Percentiles rank a stretch among this genome's conserved stretches.
Evolutionary conservation across 2,888 invertebrate genomes (phyloP).

Genomic region (Drosophila phalerata): DNA sequence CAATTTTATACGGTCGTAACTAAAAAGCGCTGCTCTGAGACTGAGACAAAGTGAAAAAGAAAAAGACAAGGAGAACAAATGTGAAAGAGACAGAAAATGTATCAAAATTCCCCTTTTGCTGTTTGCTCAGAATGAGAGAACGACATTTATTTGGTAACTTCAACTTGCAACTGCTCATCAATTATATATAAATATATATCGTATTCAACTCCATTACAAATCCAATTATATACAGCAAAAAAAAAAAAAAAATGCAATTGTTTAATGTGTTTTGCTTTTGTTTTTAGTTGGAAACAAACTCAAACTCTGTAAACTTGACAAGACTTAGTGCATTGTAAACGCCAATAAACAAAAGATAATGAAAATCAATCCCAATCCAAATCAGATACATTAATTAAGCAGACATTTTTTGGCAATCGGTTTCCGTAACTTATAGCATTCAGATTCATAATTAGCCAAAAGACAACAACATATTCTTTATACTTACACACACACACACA

Average conservation of each 20-base stretch:
- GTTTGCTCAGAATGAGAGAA: conserved; percentile 38
- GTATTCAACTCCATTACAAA: conserved; percentile 7
- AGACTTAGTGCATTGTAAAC: conserved; percentile 59
- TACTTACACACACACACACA: not conserved
- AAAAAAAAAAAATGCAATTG: not conserved
- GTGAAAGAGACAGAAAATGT: not conserved
- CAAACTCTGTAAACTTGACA: conserved; percentile 46
- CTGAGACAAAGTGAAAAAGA: conserved; percentile 39
- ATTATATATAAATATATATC: conserved; percentile 2
- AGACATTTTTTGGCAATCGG: conserved; percentile 16
- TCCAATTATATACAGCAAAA: not conserved
- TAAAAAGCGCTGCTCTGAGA: conserved; percentile 57
- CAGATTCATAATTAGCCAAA: conserved; percentile 12
- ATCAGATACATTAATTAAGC: conserved; percentile 1
- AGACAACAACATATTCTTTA: conserved; percentile 8
- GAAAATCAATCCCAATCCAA: conserved; percentile 13
- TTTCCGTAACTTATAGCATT: conserved; percentile 13
- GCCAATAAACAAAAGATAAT: conserved; percentile 22
- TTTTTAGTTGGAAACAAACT: conserved; percentile 30
- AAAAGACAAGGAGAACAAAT: conserved; percentile 12
- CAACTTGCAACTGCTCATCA: conserved; percentile 7
- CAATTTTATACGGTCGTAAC: conserved; percentile 44
- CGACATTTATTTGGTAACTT: conserved; percentile 5
- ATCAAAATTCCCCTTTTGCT: conserved; percentile 7
- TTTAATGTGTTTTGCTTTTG: conserved; percentile 17